These are phyloP conservation scores for Pelodytes ibericus DNA, from an alignment of 2,797 vertebrate species.

Conservation along the genomic window DNA sequence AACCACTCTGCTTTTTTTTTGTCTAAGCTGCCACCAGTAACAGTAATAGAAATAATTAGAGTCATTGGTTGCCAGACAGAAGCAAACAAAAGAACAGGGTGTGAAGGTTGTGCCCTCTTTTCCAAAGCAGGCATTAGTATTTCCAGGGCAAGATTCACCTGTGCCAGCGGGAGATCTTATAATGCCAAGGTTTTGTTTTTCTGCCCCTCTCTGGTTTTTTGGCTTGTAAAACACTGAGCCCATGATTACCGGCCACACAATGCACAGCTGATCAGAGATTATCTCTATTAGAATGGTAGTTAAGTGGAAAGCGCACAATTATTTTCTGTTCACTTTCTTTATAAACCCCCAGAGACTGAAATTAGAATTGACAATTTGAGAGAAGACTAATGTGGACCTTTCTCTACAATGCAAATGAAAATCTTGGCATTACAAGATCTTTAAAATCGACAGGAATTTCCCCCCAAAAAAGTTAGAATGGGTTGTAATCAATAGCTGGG, in stretches of 20 bases:
- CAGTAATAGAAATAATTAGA: constrained; percentile 45
- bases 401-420: constrained; percentile 20
- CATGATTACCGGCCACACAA: constrained; percentile 56
- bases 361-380: constrained; percentile 44
- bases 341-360: constrained; percentile 44
- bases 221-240: constrained; percentile 56
- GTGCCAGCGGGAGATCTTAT: constrained; percentile 14
- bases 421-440: not conserved
- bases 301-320: constrained; percentile 50
- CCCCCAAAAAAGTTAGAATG: constrained; percentile 1
- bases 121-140: constrained; percentile 39
- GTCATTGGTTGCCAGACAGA: constrained; percentile 36
- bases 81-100: constrained; percentile 43
- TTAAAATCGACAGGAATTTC: constrained; percentile 24
- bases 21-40: constrained; percentile 36
- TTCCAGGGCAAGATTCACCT: constrained; percentile 57
- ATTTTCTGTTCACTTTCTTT: constrained; percentile 47
- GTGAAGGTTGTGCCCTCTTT: constrained; percentile 28
- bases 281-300: constrained; percentile 45
- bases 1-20: constrained; percentile 25
- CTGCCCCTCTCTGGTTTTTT: constrained; percentile 51
- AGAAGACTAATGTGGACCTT: constrained; percentile 37
- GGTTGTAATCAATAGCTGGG: not conserved
- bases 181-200: constrained; percentile 56
- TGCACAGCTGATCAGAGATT: constrained; percentile 33